Evolutionary conservation across 1,140 invertebrate genomes (phyloP).

Genomic region (Homarus americanus): DNA sequence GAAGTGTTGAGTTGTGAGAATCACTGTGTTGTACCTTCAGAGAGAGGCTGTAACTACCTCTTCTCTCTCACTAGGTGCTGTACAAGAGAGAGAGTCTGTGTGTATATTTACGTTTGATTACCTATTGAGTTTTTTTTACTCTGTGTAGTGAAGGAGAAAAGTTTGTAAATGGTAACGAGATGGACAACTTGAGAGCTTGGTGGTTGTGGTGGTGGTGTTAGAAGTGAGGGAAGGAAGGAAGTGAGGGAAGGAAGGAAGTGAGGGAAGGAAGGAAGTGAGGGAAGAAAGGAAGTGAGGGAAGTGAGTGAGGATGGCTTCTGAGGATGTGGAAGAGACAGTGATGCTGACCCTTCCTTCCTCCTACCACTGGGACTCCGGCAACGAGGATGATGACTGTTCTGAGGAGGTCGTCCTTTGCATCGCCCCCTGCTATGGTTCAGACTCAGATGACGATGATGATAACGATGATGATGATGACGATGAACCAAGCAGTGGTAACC

Average conservation of each 20-base stretch:
- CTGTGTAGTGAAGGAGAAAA: background rate
- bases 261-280: background rate
- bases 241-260: background rate
- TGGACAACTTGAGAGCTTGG: background rate
- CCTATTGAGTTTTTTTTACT: too few species aligned
- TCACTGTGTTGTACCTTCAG: too few species aligned
- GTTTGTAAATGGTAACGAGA: background rate
- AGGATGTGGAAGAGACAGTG: conserved; percentile 34
- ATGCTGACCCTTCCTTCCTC: conserved; percentile 40
- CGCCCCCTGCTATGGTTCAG: conserved; percentile 53
- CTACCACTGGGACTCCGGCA: conserved; percentile 43
- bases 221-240: background rate
- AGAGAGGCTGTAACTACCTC: too few species aligned
- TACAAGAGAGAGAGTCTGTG: too few species aligned
- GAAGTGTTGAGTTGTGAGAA: too few species aligned
- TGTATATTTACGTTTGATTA: too few species aligned
- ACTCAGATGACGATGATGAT: conserved; percentile 30
- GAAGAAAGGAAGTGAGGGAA: background rate
- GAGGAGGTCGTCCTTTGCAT: conserved; percentile 50
- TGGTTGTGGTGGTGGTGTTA: background rate
- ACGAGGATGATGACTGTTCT: conserved; percentile 17
- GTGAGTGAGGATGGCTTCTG: conserved; percentile 25
- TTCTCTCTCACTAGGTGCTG: too few species aligned
- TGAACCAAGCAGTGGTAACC: background rate
- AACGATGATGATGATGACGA: conserved; percentile 34